phyloP scores from a whole-genome alignment of 2,888 invertebrate genomes.

The Heteromurus nitidus region DNA sequence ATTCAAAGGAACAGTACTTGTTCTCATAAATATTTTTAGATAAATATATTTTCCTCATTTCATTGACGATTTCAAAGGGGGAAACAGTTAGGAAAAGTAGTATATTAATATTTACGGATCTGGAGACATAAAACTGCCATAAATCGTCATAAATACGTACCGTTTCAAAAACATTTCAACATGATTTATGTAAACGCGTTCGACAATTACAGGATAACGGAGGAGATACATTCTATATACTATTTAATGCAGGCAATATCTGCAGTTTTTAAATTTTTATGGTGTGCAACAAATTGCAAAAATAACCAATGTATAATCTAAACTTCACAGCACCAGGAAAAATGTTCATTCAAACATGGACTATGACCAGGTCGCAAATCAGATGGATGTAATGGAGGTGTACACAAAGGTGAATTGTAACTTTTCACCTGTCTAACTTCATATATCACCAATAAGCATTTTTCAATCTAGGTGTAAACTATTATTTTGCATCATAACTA shows the following conservation, averaged over 20 bases:
- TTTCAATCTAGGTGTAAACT: neutral
- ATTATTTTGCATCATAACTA: neutral
- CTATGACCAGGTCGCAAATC: neutral
- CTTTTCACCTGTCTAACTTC: conserved; percentile 15
- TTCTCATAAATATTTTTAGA: too few species aligned
- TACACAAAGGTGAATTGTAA: neutral
- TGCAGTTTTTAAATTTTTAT: too few species aligned
- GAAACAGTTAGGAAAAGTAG: neutral
- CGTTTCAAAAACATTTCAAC: neutral
- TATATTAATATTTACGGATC: neutral
- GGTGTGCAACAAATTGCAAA: neutral
- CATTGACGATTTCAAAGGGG: neutral
- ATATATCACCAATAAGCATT: conserved; percentile 8
- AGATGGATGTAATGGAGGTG: neutral
- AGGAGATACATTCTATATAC: neutral
- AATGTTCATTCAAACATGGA: neutral
- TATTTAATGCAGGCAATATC: too few species aligned
- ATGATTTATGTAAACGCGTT: neutral
- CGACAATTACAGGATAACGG: neutral
- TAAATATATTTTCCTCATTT: too few species aligned
- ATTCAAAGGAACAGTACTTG: neutral
- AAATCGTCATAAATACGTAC: neutral
- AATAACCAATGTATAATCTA: neutral
- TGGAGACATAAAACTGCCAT: neutral
- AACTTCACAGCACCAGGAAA: neutral